Evolutionary conservation across 2,113 vertebrate genomes (phyloP), one percentile per base, ranked within the genome.

Genomic region (Pollachius pollachius): DNA sequence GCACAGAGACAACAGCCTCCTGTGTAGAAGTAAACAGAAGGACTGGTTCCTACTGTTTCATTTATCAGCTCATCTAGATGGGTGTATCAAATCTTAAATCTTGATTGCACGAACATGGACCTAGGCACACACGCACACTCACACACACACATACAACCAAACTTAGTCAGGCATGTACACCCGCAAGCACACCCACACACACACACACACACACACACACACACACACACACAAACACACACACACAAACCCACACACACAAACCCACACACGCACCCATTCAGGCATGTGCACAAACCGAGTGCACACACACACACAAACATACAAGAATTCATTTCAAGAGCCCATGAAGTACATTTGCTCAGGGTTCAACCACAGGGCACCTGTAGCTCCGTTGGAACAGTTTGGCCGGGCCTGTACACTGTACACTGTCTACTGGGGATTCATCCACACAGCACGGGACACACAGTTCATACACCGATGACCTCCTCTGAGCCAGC

Each of bases 381-480:
- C 80, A 80, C 73, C 69, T 77, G 62, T 27, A 77, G 59, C 65
- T 70, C 34, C 71, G 52, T 60, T 52, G 61, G 64, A 62, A 76
- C 23, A 54, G 15, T 73, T 23, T 73, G 72, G 58, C 41, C 2
- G 41, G 74, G 65, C 75, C 59, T 74, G 57, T 21, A 2, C 23
- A 23, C 23, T 23, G 23, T 23, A 2, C 23, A 23, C 9, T 62
- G 27, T 48, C 15, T 64, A 48, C 30, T 48, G 63, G 8, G 52
- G 73, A 11, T 30, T 25, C 64, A 5, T 64, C 54, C 70, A 23
- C 63, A 71, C 64, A 34, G 56, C 52, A 41, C 11, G 15, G 48
- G n/a, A 41, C 23, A 62, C 54, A 74, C 70, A 64, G 52, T 69
- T 23, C 0, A 15, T 0, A 0, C 48, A 18, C 48, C 25, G 52